Evolutionary conservation across 2,888 invertebrate genomes (phyloP).

Genomic region (Automeris io): DNA sequence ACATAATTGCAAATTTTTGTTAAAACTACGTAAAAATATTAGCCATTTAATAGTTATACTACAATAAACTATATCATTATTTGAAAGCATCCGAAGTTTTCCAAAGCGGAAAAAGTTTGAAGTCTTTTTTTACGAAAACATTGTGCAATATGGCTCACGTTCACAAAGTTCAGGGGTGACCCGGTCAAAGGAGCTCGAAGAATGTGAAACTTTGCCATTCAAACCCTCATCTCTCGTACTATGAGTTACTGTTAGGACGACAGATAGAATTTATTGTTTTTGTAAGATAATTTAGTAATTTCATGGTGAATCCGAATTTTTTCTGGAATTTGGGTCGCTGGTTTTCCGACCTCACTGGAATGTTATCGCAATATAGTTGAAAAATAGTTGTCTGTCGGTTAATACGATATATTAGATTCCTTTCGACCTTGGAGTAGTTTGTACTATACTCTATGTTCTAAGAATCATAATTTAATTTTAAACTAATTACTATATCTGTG

Average conservation of each 20-base stretch:
- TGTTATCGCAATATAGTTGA: neutral
- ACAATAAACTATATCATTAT: conserved; percentile 10
- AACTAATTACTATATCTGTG: too few species aligned
- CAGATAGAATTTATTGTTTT: conserved; percentile 19
- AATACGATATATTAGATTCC: neutral
- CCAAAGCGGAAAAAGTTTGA: conserved; percentile 37
- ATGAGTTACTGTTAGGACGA: conserved; percentile 31
- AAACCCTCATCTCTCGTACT: conserved; percentile 36
- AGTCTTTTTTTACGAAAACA: conserved; percentile 48
- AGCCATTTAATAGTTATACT: too few species aligned
- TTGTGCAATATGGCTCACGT: conserved; percentile 49
- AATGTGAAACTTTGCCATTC: conserved; percentile 41
- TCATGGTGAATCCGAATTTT: conserved; percentile 3
- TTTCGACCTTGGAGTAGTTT: neutral
- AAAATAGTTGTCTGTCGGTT: neutral
- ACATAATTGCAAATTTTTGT: too few species aligned
- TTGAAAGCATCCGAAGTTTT: conserved; percentile 35
- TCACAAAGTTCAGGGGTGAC: conserved; percentile 47
- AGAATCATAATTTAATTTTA: too few species aligned
- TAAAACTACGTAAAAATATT: too few species aligned
- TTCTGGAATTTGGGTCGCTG: neutral
- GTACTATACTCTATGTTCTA: too few species aligned
- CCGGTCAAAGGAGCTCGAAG: conserved; percentile 51
- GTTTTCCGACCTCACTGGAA: neutral
- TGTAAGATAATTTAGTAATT: conserved; percentile 9